Evolutionary conservation across 2,113 vertebrate genomes (phyloP), one percentile per base, ranked within the genome.

Genomic region (Polypterus senegalus): DNA sequence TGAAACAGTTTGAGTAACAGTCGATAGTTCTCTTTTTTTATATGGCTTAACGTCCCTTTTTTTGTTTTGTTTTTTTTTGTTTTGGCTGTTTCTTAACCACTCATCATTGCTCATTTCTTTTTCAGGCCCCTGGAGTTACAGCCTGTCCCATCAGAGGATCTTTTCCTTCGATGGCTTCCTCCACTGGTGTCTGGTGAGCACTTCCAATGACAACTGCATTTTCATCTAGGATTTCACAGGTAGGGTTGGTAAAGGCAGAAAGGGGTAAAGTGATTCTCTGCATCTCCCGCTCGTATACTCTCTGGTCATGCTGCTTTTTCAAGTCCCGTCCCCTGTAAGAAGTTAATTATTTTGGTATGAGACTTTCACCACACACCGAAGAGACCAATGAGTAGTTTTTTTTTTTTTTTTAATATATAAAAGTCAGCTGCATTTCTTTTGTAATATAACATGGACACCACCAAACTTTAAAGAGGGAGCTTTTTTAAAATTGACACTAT

Each of bases 101-200:
- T 27, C 27, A 27, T 27, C 27, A 27, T 27, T 27, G 27, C 27
- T 27, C 27, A 5, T 27, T 27, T 27, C 27, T 27, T 27, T 27
- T 66, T 97, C 92, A 97, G 67, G 94, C 94, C 4, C 96, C 96
- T 0, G 96, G 94, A 27, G 96, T 98, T 7, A 90, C 94, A 0
- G 88, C 89, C 59, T 83, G 85, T 58, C 77, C 88, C 74, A 95
- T 91, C 5, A 97, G 90, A 0, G 90, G 91, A 11, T 84, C 82
- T 0, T 71, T 74, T 1, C 88, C 81, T 0, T 92, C 89, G 2
- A 51, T 47, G 0, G 1, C 54, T 3, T 76, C 79, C 8, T 86
- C 87, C 47, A 73, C 68, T 0, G 91, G 91, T 0, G 81, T 89
- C 61, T 78, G 85, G 71, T 76, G 83, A 0, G 66, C 61, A 74